Percentiles rank a stretch among this genome's conserved stretches.
phyloP scores from a whole-genome alignment of 1,140 invertebrate genomes.

The Cotesia glomerata region DNA sequence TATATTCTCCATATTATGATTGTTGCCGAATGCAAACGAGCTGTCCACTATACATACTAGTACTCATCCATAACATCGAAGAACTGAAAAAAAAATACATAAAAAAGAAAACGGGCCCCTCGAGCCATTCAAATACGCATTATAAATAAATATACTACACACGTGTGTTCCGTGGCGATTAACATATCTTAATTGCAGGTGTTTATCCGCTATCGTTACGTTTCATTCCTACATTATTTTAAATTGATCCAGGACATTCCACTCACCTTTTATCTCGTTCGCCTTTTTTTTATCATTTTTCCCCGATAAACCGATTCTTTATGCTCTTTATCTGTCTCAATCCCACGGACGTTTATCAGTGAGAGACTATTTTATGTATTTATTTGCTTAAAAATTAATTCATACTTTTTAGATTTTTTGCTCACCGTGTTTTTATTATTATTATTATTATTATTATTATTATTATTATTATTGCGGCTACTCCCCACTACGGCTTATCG shows the following conservation, averaged over 20 bases:
- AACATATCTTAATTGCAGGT: conserved; percentile 58
- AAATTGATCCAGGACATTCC: conserved; percentile 43
- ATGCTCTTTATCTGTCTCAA: conserved; percentile 13
- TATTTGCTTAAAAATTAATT: too few species aligned
- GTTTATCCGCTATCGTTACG: conserved; percentile 44
- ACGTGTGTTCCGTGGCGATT: conserved; percentile 46
- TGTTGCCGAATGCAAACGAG: conserved; percentile 29
- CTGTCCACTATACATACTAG: not conserved
- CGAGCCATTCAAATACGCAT: conserved; percentile 9
- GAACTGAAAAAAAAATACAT: too few species aligned
- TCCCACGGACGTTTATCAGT: not conserved
- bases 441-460: not conserved
- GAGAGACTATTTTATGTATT: not conserved
- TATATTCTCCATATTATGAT: conserved; percentile 8
- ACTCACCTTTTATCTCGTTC: conserved; percentile 16
- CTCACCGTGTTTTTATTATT: too few species aligned
- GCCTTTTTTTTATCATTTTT: conserved; percentile 15
- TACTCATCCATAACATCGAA: too few species aligned
- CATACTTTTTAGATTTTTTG: too few species aligned
- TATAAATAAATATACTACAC: conserved; percentile 11
- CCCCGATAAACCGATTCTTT: not conserved
- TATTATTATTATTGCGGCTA: conserved; percentile 24
- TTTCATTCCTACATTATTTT: conserved; percentile 33
- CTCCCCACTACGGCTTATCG: conserved; percentile 14
- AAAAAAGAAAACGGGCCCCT: not conserved